Percentiles rank a stretch among this genome's conserved stretches.
phyloP scores from a whole-genome alignment of 2,797 vertebrate genomes.

The Enteromius radiatus region DNA sequence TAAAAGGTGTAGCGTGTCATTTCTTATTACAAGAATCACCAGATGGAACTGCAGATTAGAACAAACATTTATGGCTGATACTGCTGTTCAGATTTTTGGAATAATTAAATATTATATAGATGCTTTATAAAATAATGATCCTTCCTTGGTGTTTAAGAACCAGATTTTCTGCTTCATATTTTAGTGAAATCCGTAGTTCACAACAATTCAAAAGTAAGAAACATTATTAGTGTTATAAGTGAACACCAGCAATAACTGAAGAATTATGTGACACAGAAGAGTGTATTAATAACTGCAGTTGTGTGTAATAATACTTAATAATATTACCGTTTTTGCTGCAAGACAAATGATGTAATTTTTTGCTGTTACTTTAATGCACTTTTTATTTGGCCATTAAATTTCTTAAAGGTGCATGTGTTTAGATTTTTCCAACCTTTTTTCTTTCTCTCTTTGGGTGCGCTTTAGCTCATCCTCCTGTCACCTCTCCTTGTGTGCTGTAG shows the following conservation, averaged over 20 bases:
- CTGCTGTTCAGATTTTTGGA: neutral
- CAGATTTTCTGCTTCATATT: neutral
- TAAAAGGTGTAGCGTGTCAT: neutral
- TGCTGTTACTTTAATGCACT: neutral
- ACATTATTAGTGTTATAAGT: neutral
- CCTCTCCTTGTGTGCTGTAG: conserved; percentile 72
- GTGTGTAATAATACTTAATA: neutral
- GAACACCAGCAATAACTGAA: neutral
- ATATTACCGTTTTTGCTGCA: neutral
- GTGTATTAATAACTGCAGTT: neutral
- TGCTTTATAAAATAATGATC: neutral
- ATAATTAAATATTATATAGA: neutral
- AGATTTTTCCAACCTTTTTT: conserved; percentile 60
- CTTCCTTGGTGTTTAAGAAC: neutral
- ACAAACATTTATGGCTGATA: neutral
- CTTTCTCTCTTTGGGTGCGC: conserved; percentile 70
- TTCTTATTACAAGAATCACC: neutral
- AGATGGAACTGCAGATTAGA: neutral
- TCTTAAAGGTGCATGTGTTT: neutral
- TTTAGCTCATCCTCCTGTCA: conserved; percentile 55
- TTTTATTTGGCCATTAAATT: neutral
- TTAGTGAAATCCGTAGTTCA: neutral
- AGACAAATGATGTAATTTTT: neutral
- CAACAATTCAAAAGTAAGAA: neutral
- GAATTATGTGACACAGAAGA: neutral